phyloP scores from a whole-genome alignment of 2,888 invertebrate species.

The Drosophila barbarae region DNA sequence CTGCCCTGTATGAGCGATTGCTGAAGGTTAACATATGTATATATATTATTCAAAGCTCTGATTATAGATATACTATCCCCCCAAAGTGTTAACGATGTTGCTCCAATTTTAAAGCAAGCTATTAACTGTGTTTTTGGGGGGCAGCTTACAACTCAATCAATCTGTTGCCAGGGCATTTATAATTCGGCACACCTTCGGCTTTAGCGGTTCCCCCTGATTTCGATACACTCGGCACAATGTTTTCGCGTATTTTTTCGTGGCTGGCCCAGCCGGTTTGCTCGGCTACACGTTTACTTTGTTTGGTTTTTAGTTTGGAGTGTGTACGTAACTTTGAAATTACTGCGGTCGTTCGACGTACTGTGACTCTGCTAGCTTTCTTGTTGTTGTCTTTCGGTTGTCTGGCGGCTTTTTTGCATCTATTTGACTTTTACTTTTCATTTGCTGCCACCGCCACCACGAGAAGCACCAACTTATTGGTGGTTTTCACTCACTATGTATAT shows the following conservation, averaged over 20 bases:
- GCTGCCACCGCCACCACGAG: slow-evolving; percentile 30
- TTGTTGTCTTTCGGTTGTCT: slow-evolving; percentile 50
- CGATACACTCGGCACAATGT: slow-evolving; percentile 5
- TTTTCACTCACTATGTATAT: slow-evolving; percentile 1
- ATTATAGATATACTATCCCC: slow-evolving; percentile 9
- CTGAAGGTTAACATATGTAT: slow-evolving; percentile 16
- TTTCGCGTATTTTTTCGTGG: slow-evolving; percentile 13
- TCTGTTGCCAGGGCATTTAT: slow-evolving; percentile 24
- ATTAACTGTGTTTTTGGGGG: background rate
- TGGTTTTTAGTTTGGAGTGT: slow-evolving; percentile 19
- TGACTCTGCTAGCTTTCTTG: background rate
- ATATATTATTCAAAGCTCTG: slow-evolving; percentile 12
- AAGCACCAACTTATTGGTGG: slow-evolving; percentile 1
- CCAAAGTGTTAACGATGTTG: slow-evolving; percentile 23
- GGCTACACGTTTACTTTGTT: slow-evolving; percentile 24
- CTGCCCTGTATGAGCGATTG: background rate
- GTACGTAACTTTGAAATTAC: slow-evolving; percentile 45
- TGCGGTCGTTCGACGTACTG: slow-evolving; percentile 10
- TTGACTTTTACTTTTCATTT: slow-evolving; percentile 72
- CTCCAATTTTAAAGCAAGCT: background rate
- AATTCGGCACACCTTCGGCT: slow-evolving; percentile 21
- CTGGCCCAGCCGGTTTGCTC: slow-evolving; percentile 41
- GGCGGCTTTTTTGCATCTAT: slow-evolving; percentile 65
- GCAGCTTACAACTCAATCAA: slow-evolving; percentile 27
- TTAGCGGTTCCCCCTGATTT: background rate